Evolutionary conservation across 2,113 vertebrate species (phyloP), one percentile per base, ranked within the genome.

Genomic region (Gavia stellata): DNA sequence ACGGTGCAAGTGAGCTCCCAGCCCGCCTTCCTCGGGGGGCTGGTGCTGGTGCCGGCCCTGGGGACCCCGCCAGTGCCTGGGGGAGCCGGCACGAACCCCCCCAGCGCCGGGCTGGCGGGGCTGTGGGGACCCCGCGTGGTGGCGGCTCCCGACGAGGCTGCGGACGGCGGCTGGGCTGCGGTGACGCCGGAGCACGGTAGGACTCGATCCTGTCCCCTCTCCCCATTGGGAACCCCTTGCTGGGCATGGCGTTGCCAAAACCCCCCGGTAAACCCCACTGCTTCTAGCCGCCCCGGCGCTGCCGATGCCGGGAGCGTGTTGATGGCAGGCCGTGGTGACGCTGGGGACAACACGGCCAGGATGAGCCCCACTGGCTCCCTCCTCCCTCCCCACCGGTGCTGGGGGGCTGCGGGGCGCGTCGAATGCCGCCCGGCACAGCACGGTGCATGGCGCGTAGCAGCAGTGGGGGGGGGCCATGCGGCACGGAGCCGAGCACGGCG

Each of bases 1-100:
- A 94, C 94, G 21, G 96, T 97, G 70, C 97, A 97, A 34, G 82
- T 97, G 68, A 94, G 85, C 58, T 95, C 98, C 70, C 92, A 95
- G 71, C 65, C 96, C 15, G 81, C 84, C 58, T 67, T 95, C 82
- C 81, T 79, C 4, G 92, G 94, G 47, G 88, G 59, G 8, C 70
- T 82, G 72, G 59, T 67, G 67, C 68, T 75, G 47, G 18, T 24
- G 36, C 80, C 90, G 0, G 17, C 62, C 38, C 45, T 12, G 80
- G 65, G 65, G 2, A 33, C 36, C 17, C 56, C 49, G 9, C 45
- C 56, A 40, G 33, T 70, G 23, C 25, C 88, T 6, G 8, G 13
- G 14, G 59, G 79, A 68, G 95, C 97, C 3, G 59, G 96, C 45
- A 95, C 72, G 5, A 78, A 1, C 10, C 10, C 67, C 16, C 9